Base-by-base conservation (phyloP, 2,888 invertebrate species). In the Scelioninae gen. 1 region DNA sequence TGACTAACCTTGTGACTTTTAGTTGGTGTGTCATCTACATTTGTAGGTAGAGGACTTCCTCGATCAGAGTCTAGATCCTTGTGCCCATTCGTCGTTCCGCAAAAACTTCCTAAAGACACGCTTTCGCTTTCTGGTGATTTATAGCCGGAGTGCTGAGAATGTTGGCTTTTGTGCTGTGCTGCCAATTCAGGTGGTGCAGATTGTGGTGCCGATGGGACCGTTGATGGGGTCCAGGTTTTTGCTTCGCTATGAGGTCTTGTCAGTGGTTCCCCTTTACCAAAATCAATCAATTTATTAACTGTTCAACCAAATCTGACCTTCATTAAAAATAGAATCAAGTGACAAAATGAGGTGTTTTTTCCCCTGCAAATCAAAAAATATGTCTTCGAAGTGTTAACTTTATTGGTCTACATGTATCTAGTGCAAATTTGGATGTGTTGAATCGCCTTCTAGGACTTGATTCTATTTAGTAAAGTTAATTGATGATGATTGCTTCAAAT, bases 181-280 rank as follows among this genome's bases (percentile, higher is more conserved):
- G 94, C 93, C 88, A 95, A 93, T 91, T 95, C 94, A 82, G 95
- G 95, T 68, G 95, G 95, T 85, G 95, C 95, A 81, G 95, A 95
- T 90, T 95, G 95, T 81, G 95, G 95, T 83, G 95, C 94, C 86
- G 95, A 94, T 72, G 94, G 94, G 85, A 94, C 93, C 86, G 94
- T 93, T 85, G 95, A 94, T 53, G 95, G 95, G 84, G 94, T 95
- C 93, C 95, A 95, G 84, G 95, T 95, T 93, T 96, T 96, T 91
- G 96, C 95, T 94, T 97, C 97, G 93, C 97, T 97, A 93, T 96
- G 96, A 92, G 97, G 96, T 93, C 97, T 95, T 93, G 96, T 96
- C 92, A 95, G 94, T 92, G 94, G 94, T 92, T 96, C 96, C 93
- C 96, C 95, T n/a, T n/a, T 96, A 93, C 29, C 53, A 71, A 55